Conservation (phyloP, 2,888 invertebrate species). For the Polyploca ridens region DNA sequence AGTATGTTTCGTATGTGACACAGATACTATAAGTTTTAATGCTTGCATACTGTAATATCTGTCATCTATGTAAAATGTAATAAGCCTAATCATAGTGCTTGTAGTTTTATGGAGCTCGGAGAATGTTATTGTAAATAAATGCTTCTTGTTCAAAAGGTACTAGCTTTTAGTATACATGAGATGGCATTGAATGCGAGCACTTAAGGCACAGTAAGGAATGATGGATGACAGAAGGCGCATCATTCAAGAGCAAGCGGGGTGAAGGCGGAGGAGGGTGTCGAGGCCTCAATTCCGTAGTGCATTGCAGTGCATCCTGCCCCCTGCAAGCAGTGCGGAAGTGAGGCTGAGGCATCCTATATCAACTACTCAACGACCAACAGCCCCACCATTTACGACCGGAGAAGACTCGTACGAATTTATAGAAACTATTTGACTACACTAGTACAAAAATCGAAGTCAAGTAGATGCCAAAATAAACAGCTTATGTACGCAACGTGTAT, state of each 20-base stretch:
- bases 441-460: background rate
- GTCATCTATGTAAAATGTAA: too few relatives aligned
- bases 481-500: background rate
- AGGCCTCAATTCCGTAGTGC: constrained; percentile 98
- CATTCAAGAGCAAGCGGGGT: constrained; percentile 32
- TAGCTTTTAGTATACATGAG: background rate
- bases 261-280: constrained; percentile 73
- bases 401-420: background rate
- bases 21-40: too few relatives aligned
- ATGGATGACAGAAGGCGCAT: constrained; percentile 33
- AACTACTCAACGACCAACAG: constrained; percentile 45
- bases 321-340: constrained; percentile 98
- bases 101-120: background rate
- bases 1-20: too few relatives aligned
- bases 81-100: too few relatives aligned
- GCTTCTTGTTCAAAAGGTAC: background rate
- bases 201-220: constrained; percentile 27
- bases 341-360: constrained; percentile 84
- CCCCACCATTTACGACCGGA: background rate
- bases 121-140: constrained; percentile 4
- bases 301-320: constrained; percentile 94
- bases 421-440: background rate
- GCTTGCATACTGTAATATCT: too few relatives aligned
- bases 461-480: background rate
- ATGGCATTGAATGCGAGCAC: constrained; percentile 30